Evolutionary conservation across 2,113 vertebrate species (phyloP).

Genomic region (Otolemur garnettii): DNA sequence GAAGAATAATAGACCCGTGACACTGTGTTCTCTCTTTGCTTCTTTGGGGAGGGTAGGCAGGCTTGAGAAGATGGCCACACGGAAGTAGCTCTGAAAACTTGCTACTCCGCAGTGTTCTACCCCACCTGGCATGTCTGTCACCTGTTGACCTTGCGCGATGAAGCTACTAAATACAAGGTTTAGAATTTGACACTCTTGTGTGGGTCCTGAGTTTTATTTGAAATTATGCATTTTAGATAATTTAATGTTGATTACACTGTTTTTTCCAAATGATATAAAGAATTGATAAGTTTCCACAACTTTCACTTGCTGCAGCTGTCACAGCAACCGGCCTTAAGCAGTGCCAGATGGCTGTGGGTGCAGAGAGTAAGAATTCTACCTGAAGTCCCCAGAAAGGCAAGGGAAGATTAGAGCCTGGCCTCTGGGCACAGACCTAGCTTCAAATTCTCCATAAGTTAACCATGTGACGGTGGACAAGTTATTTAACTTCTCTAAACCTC

Average conservation of each 20-base stretch:
- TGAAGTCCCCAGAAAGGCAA: neutral
- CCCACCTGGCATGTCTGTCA: conserved; percentile 28
- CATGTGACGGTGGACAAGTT: accelerated
- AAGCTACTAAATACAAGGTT: conserved; percentile 43
- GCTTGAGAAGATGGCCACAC: conserved; percentile 24
- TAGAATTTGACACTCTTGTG: conserved; percentile 36
- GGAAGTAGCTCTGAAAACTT: neutral
- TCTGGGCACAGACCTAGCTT: neutral
- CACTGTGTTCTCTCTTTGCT: conserved; percentile 71
- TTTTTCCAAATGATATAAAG: conserved; percentile 40
- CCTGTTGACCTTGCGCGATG: conserved; percentile 61
- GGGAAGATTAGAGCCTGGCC: neutral
- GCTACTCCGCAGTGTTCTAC: conserved; percentile 13
- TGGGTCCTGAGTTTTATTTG: neutral
- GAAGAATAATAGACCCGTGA: conserved; percentile 86
- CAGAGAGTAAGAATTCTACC: accelerated
- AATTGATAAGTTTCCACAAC: neutral
- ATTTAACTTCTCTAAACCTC: neutral
- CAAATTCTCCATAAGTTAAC: accelerated
- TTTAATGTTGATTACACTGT: neutral
- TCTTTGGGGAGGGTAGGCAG: conserved; percentile 49
- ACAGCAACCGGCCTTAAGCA: neutral
- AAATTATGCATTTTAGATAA: neutral
- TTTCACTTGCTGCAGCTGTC: neutral
- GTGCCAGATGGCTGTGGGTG: neutral